Conservation (phyloP, 2,888 invertebrate species). For the Watsonalla cultraria region DNA sequence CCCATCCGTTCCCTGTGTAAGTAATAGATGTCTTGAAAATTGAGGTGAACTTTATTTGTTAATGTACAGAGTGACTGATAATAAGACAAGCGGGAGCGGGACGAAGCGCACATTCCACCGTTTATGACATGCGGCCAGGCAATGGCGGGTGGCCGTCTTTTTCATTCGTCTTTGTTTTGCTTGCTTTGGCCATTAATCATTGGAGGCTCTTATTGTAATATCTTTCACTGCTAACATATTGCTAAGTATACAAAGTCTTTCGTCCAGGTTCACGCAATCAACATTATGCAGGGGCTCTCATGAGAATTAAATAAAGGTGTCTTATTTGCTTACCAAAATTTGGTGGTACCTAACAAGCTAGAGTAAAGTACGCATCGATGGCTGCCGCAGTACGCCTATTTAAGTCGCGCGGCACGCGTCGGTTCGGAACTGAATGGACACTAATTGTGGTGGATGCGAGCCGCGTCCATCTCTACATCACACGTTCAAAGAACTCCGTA, state of each 20-base stretch:
- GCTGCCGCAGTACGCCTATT: constrained; percentile 37
- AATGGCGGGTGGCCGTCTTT: constrained; percentile 9
- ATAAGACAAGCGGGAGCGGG: constrained; percentile 29
- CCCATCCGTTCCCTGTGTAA: constrained; percentile 9
- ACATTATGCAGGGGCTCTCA: background rate
- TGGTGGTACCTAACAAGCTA: constrained; percentile 19
- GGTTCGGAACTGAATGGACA: constrained; percentile 52
- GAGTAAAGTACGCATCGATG: constrained; percentile 26
- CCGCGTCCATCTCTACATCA: constrained; percentile 41
- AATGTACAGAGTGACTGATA: constrained; percentile 46
- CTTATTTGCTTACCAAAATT: background rate
- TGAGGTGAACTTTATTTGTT: constrained; percentile 40
- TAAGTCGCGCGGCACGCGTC: constrained; percentile 55
- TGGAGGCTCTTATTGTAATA: constrained; percentile 12
- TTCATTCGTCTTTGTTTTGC: constrained; percentile 29
- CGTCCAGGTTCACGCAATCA: background rate
- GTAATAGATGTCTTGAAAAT: constrained; percentile 18
- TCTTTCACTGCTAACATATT: constrained; percentile 18
- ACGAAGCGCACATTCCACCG: constrained; percentile 47
- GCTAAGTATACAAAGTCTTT: constrained; percentile 8
- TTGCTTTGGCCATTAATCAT: constrained; percentile 27
- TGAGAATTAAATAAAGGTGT: background rate
- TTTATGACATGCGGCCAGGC: constrained; percentile 44
- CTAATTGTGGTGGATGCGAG: constrained; percentile 59
- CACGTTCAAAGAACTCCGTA: constrained; percentile 35